phyloP scores from a whole-genome alignment of 2,113 vertebrate species.

The Equus quagga region DNA sequence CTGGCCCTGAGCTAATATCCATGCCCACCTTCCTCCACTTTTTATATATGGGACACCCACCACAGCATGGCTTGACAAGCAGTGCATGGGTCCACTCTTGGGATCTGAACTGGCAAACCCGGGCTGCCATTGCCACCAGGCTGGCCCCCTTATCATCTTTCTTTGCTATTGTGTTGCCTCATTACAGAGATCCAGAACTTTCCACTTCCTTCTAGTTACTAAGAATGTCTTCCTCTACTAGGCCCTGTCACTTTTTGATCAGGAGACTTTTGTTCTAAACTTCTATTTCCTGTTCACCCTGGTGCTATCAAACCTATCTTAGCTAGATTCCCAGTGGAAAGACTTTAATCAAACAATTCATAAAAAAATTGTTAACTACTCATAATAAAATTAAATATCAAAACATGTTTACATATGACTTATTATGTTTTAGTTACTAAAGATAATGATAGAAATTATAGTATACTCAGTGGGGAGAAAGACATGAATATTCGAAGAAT shows the following conservation, averaged over 20 bases:
- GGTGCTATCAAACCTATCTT: not conserved
- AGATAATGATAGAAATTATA: not conserved
- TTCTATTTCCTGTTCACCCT: not conserved
- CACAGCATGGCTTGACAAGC: no score
- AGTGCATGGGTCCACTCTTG: no score
- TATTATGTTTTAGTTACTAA: not conserved
- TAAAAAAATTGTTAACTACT: not conserved
- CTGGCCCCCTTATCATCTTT: not conserved
- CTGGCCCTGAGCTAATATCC: no score
- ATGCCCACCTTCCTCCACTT: no score
- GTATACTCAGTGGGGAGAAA: not conserved
- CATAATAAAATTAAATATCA: conserved; percentile 5
- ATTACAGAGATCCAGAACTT: not conserved
- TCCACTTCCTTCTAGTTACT: not conserved
- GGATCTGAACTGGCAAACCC: no score
- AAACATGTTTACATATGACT: not conserved
- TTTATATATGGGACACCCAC: no score
- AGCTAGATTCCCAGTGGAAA: not conserved
- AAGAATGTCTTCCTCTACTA: not conserved
- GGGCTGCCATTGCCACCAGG: no score
- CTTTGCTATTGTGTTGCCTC: not conserved
- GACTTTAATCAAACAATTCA: not conserved
- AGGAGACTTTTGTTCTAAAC: not conserved
- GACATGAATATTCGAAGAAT: not conserved
- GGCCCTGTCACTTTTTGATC: not conserved